These are phyloP conservation scores for Knipowitschia caucasica DNA, from an alignment of 2,797 vertebrate species.

Conservation along the genomic window DNA sequence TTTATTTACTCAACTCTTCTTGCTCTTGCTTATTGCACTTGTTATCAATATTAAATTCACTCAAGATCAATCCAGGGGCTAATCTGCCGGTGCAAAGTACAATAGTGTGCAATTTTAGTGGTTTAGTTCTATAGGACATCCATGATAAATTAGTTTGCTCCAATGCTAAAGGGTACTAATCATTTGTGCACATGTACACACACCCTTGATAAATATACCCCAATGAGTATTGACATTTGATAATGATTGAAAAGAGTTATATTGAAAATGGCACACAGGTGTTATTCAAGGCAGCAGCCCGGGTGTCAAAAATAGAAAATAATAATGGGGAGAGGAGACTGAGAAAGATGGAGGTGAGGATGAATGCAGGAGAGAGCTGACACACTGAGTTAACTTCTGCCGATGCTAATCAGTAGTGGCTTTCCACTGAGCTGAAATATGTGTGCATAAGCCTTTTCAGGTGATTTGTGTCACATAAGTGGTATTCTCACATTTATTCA, in stretches of 20 bases:
- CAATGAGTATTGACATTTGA: too few relatives aligned
- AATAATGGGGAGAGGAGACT: constrained; percentile 10
- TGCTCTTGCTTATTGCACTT: constrained; percentile 53
- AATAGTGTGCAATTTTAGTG: too few relatives aligned
- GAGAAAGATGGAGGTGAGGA: constrained; percentile 25
- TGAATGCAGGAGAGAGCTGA: constrained; percentile 50
- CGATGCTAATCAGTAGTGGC: constrained; percentile 64
- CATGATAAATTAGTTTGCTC: too few relatives aligned
- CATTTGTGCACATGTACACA: too few relatives aligned
- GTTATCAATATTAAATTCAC: not conserved
- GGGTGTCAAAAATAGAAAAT: constrained; percentile 37
- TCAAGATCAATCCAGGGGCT: not conserved
- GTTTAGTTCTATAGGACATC: not conserved
- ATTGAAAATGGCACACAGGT: constrained; percentile 30
- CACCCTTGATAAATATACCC: too few relatives aligned
- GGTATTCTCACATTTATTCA: constrained; percentile 35
- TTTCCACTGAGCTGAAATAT: constrained; percentile 52
- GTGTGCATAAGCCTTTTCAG: constrained; percentile 33
- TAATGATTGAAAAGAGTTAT: constrained; percentile 29
- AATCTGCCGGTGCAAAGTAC: too few relatives aligned
- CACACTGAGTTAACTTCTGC: constrained; percentile 70
- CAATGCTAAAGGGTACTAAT: too few relatives aligned
- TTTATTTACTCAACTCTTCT: not conserved
- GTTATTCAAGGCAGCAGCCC: constrained; percentile 42
- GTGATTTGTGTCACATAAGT: constrained; percentile 37